Conservation (phyloP, 2,113 vertebrate genomes). For the Myxocyprinus asiaticus region DNA sequence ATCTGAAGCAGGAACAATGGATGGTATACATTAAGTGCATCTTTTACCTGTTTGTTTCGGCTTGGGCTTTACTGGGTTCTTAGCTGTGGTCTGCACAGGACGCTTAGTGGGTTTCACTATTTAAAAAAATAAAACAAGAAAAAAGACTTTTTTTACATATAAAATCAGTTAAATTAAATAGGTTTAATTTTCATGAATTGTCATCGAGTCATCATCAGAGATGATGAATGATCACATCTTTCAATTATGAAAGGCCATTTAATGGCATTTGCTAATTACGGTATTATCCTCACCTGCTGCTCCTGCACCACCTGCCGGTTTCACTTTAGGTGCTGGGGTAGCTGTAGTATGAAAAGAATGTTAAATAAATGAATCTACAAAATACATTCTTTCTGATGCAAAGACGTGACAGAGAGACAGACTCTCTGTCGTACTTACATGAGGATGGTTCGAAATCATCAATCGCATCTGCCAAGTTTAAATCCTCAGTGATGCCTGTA, state of each 20-base stretch:
- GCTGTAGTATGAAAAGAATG: constrained; percentile 27
- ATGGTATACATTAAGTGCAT: not conserved
- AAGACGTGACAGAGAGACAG: not conserved
- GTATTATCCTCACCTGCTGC: constrained; percentile 36
- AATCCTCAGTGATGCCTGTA: constrained; percentile 60
- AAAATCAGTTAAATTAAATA: not conserved
- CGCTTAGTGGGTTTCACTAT: constrained; percentile 23
- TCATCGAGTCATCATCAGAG: not conserved
- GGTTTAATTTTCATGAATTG: not conserved
- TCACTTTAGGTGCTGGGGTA: constrained; percentile 32
- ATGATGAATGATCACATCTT: not conserved
- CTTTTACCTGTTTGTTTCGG: constrained; percentile 64
- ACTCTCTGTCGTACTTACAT: not conserved
- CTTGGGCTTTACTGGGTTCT: constrained; percentile 63
- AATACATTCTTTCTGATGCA: not conserved
- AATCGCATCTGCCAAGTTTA: constrained; percentile 45
- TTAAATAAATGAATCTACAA: not conserved
- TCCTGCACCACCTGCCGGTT: constrained; percentile 32
- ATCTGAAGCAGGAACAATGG: not conserved
- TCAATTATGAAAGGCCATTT: not conserved
- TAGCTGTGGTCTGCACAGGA: constrained; percentile 60
- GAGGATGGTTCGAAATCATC: not conserved
- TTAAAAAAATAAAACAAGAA: not conserved
- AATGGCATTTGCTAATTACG: not conserved
- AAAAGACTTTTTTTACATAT: not conserved